These are phyloP conservation scores for Threskiornis aethiopicus DNA, from an alignment of 2,797 vertebrate species.

Conservation along the genomic window DNA sequence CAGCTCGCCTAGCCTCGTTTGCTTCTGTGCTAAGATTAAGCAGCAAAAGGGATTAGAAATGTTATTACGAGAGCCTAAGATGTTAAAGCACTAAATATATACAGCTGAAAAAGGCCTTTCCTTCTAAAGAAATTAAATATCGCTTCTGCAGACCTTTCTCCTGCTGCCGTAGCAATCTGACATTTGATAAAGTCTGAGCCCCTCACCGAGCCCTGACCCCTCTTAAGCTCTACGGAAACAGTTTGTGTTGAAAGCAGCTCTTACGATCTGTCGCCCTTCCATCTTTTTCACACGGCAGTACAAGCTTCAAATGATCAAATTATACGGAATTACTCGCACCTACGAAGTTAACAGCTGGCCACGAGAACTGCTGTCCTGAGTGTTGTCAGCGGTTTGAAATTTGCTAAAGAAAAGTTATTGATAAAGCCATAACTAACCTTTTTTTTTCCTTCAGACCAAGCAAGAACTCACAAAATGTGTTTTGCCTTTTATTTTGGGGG, in stretches of 20 bases:
- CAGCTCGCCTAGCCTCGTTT: background rate
- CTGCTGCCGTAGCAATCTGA: background rate
- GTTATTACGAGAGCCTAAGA: background rate
- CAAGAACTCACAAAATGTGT: background rate
- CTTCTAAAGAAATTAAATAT: background rate
- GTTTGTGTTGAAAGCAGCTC: background rate
- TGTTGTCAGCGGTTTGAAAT: background rate
- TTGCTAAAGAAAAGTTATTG: background rate
- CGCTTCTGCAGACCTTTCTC: background rate
- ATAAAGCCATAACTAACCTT: background rate
- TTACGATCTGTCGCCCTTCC: background rate
- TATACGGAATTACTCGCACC: background rate
- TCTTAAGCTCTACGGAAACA: background rate
- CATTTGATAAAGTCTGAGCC: conserved; percentile 26
- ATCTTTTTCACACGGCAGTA: background rate
- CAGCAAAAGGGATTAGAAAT: conserved; percentile 3
- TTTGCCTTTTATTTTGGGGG: background rate
- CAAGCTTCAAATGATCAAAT: conserved; percentile 3
- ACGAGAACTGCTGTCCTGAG: background rate
- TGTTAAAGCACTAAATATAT: background rate
- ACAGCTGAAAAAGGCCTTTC: background rate
- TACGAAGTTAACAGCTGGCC: background rate
- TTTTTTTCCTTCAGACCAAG: background rate
- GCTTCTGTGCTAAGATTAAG: background rate
- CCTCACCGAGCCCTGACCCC: background rate